Base-by-base conservation (phyloP, 2,113 vertebrate genomes). In the Dicrurus megarhynchus region DNA sequence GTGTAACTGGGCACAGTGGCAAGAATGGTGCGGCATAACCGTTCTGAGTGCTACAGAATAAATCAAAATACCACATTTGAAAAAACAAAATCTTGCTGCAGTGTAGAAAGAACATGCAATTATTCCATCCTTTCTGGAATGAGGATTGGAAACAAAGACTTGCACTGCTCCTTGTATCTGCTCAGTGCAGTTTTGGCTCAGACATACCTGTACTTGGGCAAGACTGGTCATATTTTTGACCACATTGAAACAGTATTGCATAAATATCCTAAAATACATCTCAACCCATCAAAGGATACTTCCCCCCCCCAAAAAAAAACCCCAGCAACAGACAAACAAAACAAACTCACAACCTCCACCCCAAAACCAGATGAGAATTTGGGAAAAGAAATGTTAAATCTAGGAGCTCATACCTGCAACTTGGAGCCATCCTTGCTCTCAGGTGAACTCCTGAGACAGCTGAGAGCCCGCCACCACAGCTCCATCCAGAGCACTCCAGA, bases 301-400 rank as follows among this genome's bases (percentile, higher is more conserved):
- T 17, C 28, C 13, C 0, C 4, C 2, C 2, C 1, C 0, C 4
- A 4, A 56, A 68, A 56, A 68, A 60, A 23, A 11, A 16, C 7
- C 2, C 1, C 12, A 57, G 9, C 28, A 39, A 6, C 21, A 47
- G 35, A 53, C 11, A 67, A 30, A 30, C 3, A 11, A 57, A 44
- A 7, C 23, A 47, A 32, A 39, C 3, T 5, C 26, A 23, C 39
- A 75, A 37, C 13, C 4, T 52, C 27, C 9, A 57, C 7, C 8
- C 5, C 22, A 19, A 89, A 86, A 80, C 1, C 13, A 39, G 12
- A 13, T 13, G 27, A 76, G 24, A 85, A 84, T 71, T 35, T 74
- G 41, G 23, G 9, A 17, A 69, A 71, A 79, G 5, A 35, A 74
- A 42, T 26, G 8, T 33, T 87, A 61, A 69, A 68, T 56, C 5